Conservation (phyloP, 2,113 vertebrate genomes). For the Potamarius usumacintae region DNA sequence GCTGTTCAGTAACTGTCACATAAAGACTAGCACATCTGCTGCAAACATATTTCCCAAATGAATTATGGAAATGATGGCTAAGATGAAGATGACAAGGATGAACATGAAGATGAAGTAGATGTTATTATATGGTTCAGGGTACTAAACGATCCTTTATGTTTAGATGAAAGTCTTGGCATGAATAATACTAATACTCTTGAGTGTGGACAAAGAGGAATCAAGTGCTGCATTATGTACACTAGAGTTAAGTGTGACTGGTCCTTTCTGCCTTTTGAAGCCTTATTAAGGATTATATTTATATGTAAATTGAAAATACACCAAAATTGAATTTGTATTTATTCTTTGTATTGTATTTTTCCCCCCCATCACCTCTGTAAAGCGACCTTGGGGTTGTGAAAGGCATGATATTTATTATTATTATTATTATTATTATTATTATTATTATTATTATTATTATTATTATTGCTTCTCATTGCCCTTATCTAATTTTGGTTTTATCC, state of each 20-base stretch:
- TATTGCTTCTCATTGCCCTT: conserved; percentile 8
- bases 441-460: background rate
- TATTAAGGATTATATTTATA: background rate
- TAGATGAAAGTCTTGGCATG: background rate
- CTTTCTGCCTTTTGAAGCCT: background rate
- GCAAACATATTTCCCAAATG: background rate
- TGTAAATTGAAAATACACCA: background rate
- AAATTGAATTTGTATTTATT: background rate
- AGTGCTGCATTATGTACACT: background rate
- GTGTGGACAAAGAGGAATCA: background rate
- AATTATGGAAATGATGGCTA: background rate
- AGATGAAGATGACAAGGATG: background rate
- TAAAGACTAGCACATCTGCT: background rate
- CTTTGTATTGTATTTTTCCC: background rate
- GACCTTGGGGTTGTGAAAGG: too few species aligned
- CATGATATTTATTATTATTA: too few species aligned
- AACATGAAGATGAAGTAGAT: background rate
- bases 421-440: too few species aligned
- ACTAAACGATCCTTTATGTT: background rate
- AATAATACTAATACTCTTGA: background rate
- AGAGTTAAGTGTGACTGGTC: background rate
- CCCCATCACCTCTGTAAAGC: too few species aligned
- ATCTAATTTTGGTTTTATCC: conserved; percentile 20
- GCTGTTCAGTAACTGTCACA: background rate
- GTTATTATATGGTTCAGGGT: background rate